Evolutionary conservation across 1,140 invertebrate species (phyloP).

Genomic region (Polypedilum pembai): DNA sequence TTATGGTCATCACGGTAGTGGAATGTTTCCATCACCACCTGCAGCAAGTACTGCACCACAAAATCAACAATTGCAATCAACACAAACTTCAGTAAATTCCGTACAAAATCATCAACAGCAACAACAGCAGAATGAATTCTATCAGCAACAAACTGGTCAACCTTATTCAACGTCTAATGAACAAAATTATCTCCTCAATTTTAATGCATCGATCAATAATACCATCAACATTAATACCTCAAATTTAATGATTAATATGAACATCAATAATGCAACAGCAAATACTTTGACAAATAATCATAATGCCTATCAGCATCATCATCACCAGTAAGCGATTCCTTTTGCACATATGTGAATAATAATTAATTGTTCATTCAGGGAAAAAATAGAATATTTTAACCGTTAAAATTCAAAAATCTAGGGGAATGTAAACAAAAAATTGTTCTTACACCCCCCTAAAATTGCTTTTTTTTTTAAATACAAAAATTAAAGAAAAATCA

Average conservation of each 20-base stretch:
- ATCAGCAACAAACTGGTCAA: background rate
- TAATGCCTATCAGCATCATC: background rate
- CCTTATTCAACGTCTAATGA: background rate
- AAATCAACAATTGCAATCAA: background rate
- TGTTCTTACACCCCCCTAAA: no score
- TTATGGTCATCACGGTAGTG: slow-evolving; percentile 11
- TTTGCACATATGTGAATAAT: no score
- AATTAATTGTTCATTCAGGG: background rate
- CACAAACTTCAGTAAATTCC: background rate
- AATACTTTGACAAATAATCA: slow-evolving; percentile 10
- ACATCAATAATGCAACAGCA: background rate
- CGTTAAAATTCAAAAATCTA: no score
- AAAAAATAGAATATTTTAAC: no score
- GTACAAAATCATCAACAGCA: slow-evolving; percentile 1
- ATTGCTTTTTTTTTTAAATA: no score
- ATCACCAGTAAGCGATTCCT: background rate
- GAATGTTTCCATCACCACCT: slow-evolving; percentile 13
- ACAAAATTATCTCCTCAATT: slow-evolving; percentile 8
- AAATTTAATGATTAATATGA: background rate
- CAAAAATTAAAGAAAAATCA: no score
- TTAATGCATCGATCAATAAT: slow-evolving; percentile 1
- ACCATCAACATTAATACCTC: slow-evolving; percentile 27
- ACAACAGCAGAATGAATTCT: background rate
- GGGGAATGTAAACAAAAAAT: no score
- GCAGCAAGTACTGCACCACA: background rate